Evolutionary conservation across 2,888 invertebrate genomes (phyloP).

Genomic region (Orchesellides sinensis): DNA sequence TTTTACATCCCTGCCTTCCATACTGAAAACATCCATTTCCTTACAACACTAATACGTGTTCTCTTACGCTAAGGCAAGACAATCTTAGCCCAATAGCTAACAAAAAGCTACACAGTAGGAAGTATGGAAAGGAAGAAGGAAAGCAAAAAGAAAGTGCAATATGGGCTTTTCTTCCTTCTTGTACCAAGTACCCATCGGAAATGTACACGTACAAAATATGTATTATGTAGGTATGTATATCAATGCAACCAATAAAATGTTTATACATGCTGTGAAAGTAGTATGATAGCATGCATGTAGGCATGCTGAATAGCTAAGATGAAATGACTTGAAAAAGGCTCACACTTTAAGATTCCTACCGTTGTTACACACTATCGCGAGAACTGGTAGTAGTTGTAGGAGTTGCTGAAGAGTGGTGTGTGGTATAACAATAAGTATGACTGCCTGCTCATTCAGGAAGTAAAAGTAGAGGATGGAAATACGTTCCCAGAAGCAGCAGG

Average conservation of each 20-base stretch:
- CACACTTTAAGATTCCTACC: slow-evolving; percentile 37
- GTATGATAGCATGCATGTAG: too few relatives aligned
- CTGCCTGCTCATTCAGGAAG: too few relatives aligned
- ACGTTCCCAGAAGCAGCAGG: too few relatives aligned
- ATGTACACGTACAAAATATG: slow-evolving; percentile 24
- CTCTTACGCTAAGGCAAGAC: not conserved
- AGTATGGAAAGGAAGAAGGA: slow-evolving; percentile 5
- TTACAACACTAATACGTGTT: not conserved
- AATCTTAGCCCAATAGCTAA: slow-evolving; percentile 34
- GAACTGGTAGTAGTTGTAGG: not conserved
- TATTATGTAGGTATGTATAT: slow-evolving; percentile 6
- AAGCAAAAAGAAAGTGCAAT: slow-evolving; percentile 5
- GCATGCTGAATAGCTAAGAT: too few relatives aligned
- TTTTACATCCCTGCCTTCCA: slow-evolving; percentile 30
- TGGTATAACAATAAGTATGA: too few relatives aligned
- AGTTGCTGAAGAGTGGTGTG: slow-evolving; percentile 4
- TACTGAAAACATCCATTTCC: not conserved
- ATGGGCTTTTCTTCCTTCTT: not conserved
- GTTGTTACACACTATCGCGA: not conserved
- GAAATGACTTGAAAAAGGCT: slow-evolving; percentile 23
- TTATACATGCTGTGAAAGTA: not conserved
- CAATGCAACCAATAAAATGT: slow-evolving; percentile 43
- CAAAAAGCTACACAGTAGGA: slow-evolving; percentile 15
- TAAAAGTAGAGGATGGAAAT: too few relatives aligned
- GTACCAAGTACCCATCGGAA: slow-evolving; percentile 37